Conservation (phyloP, 2,888 invertebrate species). For the Dastarcus helophoroides region DNA sequence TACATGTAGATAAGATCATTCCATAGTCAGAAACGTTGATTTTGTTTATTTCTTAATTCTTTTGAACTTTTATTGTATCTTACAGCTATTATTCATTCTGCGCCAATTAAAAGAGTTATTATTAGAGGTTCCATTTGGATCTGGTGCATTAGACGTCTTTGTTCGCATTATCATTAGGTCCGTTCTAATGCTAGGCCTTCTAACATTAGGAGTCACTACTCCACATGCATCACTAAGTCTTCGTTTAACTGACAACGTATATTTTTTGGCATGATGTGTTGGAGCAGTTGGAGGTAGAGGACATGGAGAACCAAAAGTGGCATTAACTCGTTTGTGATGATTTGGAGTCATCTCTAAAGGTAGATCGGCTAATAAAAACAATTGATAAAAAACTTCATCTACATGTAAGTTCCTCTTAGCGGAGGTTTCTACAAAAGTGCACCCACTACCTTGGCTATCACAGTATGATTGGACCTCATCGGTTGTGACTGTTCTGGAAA, state of each 20-base stretch:
- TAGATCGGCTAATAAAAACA: conserved; percentile 71
- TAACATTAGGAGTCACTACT: conserved; percentile 77
- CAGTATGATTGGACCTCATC: conserved; percentile 72
- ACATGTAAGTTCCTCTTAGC: conserved; percentile 72
- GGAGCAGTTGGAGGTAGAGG: conserved; percentile 57
- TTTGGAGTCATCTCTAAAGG: conserved; percentile 85
- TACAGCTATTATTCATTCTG: conserved; percentile 25
- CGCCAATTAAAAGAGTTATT: conserved; percentile 35
- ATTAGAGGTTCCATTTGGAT: conserved; percentile 47
- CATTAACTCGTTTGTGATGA: conserved; percentile 69
- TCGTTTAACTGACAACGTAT: conserved; percentile 70
- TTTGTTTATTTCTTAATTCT: too few relatives aligned
- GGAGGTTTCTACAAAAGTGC: conserved; percentile 72
- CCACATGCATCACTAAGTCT: conserved; percentile 79
- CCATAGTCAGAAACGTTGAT: too few relatives aligned
- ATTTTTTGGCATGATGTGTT: conserved; percentile 56
- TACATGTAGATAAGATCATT: too few relatives aligned
- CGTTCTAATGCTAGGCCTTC: conserved; percentile 77
- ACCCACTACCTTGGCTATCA: conserved; percentile 61
- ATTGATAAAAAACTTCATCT: conserved; percentile 73
- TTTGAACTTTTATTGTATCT: conserved; percentile 25
- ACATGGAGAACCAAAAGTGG: conserved; percentile 65
- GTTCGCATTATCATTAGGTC: conserved; percentile 82
- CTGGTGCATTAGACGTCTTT: conserved; percentile 64
- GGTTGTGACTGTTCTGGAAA: conserved; percentile 56